These are phyloP conservation scores for Phrixothrix hirtus DNA, from an alignment of 2,888 invertebrate species.

Conservation along the genomic window DNA sequence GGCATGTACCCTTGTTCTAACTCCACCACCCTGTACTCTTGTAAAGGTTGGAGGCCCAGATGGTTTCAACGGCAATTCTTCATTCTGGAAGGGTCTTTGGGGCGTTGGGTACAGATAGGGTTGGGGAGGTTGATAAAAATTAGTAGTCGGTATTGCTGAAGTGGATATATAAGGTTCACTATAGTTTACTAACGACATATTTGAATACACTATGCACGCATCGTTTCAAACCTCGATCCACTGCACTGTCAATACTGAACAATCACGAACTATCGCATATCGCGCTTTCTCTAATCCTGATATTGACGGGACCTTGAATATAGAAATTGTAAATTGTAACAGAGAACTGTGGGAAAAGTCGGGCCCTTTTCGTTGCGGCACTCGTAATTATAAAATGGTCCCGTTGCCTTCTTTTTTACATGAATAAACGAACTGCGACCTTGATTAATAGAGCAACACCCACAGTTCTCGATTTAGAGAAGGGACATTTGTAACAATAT, in stretches of 20 bases:
- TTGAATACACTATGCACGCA: slow-evolving; percentile 10
- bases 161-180: slow-evolving; percentile 48
- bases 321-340: slow-evolving; percentile 11
- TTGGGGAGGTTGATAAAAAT: slow-evolving; percentile 41
- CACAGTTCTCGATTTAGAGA: slow-evolving; percentile 14
- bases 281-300: slow-evolving; percentile 10
- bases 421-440: slow-evolving; percentile 16
- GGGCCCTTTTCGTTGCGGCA: slow-evolving; percentile 4
- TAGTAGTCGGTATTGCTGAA: slow-evolving; percentile 44
- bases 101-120: slow-evolving; percentile 52
- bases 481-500: slow-evolving; percentile 20
- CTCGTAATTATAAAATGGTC: slow-evolving; percentile 7
- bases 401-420: slow-evolving; percentile 17
- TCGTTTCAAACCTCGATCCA: slow-evolving; percentile 1
- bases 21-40: slow-evolving; percentile 64
- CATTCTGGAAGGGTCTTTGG: slow-evolving; percentile 50
- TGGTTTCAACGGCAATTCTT: slow-evolving; percentile 53
- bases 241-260: slow-evolving; percentile 2
- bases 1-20: slow-evolving; percentile 68
- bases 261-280: slow-evolving; percentile 8
- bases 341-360: not conserved
- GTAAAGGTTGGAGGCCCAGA: slow-evolving; percentile 68
- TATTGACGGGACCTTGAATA: slow-evolving; percentile 17
- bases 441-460: slow-evolving; percentile 25
- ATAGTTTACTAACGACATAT: slow-evolving; percentile 52